A percentile compares a stretch with the other conserved stretches of the same genome.
Evolutionary conservation across 2,113 vertebrate genomes (phyloP).

Genomic region (Nothocercus julius): DNA sequence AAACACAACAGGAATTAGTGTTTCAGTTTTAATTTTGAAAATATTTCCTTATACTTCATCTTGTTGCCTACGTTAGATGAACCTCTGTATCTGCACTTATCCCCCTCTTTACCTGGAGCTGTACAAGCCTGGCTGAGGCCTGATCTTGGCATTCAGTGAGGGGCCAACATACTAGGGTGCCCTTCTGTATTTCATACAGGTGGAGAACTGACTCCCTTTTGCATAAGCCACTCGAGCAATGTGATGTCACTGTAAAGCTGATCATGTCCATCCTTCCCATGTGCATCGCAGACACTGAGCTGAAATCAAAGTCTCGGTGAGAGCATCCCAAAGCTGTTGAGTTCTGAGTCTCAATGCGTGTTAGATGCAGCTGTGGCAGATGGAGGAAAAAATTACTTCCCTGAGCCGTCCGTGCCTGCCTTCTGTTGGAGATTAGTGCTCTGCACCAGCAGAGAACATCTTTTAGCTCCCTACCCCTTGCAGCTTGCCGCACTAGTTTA

Average conservation of each 20-base stretch:
- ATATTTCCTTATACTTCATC: background rate
- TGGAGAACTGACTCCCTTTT: background rate
- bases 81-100: background rate
- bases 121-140: background rate
- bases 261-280: background rate
- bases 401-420: background rate
- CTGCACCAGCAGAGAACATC: background rate
- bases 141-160: background rate
- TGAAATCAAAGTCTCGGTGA: background rate
- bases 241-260: background rate
- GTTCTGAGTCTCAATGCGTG: background rate
- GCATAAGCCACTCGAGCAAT: background rate
- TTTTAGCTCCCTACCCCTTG: background rate
- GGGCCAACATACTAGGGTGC: background rate
- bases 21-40: background rate
- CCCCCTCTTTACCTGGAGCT: background rate
- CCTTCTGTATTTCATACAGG: background rate
- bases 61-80: background rate
- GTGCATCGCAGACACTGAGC: background rate
- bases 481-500: background rate
- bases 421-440: background rate
- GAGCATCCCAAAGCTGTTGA: background rate
- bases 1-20: background rate
- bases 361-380: background rate
- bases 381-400: background rate